A percentile compares a stretch with the other conserved stretches of the same genome.
Evolutionary conservation across 2,888 invertebrate species (phyloP).

Genomic region (Machimus rusticus): DNA sequence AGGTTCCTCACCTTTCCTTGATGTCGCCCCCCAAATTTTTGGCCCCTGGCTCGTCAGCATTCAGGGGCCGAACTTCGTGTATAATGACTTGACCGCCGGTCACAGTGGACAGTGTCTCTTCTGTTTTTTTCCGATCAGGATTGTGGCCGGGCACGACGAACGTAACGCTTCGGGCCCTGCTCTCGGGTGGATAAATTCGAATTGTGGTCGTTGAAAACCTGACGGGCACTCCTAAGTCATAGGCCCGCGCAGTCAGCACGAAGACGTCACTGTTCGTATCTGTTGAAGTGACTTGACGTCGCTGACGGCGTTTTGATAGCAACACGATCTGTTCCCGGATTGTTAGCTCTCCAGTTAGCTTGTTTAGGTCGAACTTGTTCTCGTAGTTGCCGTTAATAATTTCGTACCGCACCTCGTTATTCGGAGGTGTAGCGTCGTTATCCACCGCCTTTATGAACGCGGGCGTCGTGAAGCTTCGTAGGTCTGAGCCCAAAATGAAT

Average conservation of each 20-base stretch:
- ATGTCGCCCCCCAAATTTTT: conserved; percentile 67
- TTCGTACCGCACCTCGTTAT: conserved; percentile 86
- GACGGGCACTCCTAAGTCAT: conserved; percentile 85
- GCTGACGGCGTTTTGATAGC: conserved; percentile 51
- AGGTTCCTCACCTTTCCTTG: conserved; percentile 66
- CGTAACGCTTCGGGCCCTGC: conserved; percentile 77
- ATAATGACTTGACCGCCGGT: conserved; percentile 83
- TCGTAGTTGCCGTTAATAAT: conserved; percentile 79
- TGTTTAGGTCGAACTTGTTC: conserved; percentile 77
- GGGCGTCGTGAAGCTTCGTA: conserved; percentile 77
- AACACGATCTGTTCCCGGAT: conserved; percentile 65
- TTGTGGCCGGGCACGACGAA: conserved; percentile 83
- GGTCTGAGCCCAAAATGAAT: conserved; percentile 78
- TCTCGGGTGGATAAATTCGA: conserved; percentile 79
- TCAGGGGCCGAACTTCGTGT: conserved; percentile 76
- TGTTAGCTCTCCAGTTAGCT: conserved; percentile 78
- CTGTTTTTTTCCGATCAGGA: conserved; percentile 76
- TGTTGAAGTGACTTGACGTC: conserved; percentile 55
- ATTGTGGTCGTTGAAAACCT: conserved; percentile 76
- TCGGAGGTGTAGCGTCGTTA: conserved; percentile 82
- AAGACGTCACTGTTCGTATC: conserved; percentile 61
- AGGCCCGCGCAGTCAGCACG: conserved; percentile 78
- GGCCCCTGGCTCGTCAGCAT: conserved; percentile 66
- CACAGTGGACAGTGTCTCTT: conserved; percentile 77
- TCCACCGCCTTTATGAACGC: conserved; percentile 86